phyloP scores from a whole-genome alignment of 2,797 vertebrate species.

The Tapirus indicus region DNA sequence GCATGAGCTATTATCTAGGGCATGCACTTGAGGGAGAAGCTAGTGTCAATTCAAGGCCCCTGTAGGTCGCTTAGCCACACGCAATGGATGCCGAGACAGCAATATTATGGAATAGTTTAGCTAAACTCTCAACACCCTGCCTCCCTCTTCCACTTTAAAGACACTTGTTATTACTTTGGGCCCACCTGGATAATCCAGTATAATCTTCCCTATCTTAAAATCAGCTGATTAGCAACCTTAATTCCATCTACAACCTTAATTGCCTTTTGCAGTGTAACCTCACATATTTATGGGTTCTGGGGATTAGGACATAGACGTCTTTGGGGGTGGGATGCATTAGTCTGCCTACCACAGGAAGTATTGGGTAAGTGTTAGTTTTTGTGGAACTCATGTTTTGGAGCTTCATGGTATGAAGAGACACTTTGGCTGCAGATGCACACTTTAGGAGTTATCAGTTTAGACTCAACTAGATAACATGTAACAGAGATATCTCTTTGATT shows the following conservation, averaged over 20 bases:
- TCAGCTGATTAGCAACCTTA: neutral
- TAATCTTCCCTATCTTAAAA: neutral
- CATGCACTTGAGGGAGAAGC: neutral
- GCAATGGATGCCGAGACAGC: neutral
- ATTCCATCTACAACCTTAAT: neutral
- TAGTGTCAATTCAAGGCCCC: neutral
- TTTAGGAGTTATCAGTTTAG: neutral
- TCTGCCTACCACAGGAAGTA: neutral
- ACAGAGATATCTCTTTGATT: neutral
- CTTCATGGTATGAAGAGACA: neutral
- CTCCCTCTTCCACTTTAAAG: neutral
- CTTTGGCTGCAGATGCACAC: neutral
- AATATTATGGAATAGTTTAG: neutral
- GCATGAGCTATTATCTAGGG: neutral
- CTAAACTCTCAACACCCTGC: neutral
- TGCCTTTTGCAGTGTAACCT: neutral
- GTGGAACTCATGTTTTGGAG: neutral
- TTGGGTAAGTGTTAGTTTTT: neutral
- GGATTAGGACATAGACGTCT: neutral
- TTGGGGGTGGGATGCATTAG: neutral
- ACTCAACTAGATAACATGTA: neutral
- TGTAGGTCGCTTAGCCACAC: neutral
- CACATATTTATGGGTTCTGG: neutral
- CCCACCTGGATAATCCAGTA: neutral
- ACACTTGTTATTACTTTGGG: neutral